These are phyloP conservation scores for Cylindroiulus punctatus DNA, from an alignment of 2,888 invertebrate species.

Conservation along the genomic window DNA sequence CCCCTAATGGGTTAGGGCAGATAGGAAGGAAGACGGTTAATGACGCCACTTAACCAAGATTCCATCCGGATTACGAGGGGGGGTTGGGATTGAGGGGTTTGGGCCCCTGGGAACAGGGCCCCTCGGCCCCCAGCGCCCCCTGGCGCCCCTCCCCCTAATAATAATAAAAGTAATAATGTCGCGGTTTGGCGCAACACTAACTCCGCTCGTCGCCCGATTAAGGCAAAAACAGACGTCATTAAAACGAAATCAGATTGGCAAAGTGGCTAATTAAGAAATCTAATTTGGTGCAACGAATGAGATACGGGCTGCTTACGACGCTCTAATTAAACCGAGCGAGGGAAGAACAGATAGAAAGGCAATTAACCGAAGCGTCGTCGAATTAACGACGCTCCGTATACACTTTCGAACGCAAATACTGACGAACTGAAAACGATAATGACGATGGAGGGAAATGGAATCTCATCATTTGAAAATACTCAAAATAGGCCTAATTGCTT, in stretches of 20 bases:
- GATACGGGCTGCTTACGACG: not conserved
- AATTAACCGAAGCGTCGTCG: not conserved
- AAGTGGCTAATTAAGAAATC: slow-evolving; percentile 1
- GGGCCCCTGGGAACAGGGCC: no score
- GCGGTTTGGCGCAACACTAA: not conserved
- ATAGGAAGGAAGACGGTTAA: not conserved
- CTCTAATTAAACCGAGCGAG: not conserved
- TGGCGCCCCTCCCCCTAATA: not conserved
- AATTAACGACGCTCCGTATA: not conserved
- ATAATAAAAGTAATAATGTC: not conserved
- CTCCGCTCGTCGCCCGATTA: not conserved
- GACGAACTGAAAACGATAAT: no score
- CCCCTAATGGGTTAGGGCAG: not conserved
- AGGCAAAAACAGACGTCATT: not conserved
- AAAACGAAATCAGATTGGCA: not conserved
- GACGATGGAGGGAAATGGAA: no score
- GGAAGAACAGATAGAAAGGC: not conserved
- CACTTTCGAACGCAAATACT: no score
- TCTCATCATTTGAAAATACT: no score
- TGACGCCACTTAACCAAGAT: not conserved
- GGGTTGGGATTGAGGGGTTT: no score
- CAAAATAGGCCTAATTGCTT: no score
- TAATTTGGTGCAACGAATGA: not conserved
- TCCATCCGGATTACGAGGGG: not conserved
- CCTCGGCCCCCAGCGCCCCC: not conserved